Evolutionary conservation across 2,888 invertebrate species (phyloP).

Genomic region (Lasius platythorax): DNA sequence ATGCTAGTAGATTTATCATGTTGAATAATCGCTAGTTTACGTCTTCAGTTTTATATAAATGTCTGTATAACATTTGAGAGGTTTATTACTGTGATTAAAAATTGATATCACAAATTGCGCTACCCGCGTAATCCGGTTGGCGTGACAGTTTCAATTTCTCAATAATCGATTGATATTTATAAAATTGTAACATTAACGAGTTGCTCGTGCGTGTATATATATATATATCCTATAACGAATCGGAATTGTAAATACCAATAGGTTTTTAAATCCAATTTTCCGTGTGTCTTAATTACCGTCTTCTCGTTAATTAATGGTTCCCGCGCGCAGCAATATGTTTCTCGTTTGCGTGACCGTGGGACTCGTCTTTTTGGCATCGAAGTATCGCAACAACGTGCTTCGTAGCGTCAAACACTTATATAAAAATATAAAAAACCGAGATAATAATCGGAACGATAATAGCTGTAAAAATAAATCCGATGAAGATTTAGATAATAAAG

Average conservation of each 20-base stretch:
- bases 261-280: conserved; percentile 34
- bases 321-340: conserved; percentile 80
- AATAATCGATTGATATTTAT: conserved; percentile 8
- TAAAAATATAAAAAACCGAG: conserved; percentile 74
- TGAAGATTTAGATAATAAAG: conserved; percentile 40
- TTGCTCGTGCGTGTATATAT: neutral
- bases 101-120: neutral
- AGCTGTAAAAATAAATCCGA: neutral
- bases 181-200: conserved; percentile 19
- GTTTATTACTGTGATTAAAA: conserved; percentile 26
- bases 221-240: conserved; percentile 12
- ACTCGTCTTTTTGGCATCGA: conserved; percentile 82
- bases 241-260: conserved; percentile 63
- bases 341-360: conserved; percentile 84
- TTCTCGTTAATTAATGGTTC: conserved; percentile 74
- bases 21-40: neutral
- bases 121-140: neutral
- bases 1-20: conserved; percentile 39
- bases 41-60: conserved; percentile 21
- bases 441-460: conserved; percentile 27
- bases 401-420: conserved; percentile 81
- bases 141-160: neutral
- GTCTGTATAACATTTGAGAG: conserved; percentile 1
- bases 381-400: conserved; percentile 83
- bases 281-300: neutral